Evolutionary conservation across 2,797 vertebrate genomes (phyloP).

Genomic region (Eleutherodactylus coqui): DNA sequence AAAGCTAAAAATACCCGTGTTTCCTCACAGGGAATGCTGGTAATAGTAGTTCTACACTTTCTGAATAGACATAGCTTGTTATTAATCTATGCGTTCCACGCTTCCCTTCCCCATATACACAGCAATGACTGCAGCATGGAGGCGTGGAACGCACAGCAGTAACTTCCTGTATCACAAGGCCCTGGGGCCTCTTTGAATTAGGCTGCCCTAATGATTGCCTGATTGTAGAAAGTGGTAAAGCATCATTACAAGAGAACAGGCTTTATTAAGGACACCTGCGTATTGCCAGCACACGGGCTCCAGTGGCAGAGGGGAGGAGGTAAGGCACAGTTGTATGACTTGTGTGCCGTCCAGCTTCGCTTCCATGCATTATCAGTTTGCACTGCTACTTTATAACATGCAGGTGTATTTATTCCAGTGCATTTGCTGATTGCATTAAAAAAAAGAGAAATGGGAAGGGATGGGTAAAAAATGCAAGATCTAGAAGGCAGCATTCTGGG

Average conservation of each 20-base stretch:
- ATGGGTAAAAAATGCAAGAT: neutral
- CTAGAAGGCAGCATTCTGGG: neutral
- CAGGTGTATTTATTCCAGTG: neutral
- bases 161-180: neutral
- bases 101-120: neutral
- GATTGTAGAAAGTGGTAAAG: neutral
- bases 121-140: neutral
- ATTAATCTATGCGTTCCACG: conserved; percentile 10
- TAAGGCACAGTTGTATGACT: neutral
- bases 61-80: neutral
- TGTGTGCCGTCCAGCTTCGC: neutral
- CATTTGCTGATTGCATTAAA: neutral
- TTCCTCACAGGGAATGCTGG: neutral
- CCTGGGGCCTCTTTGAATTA: neutral
- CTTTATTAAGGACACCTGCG: neutral
- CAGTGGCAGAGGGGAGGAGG: neutral
- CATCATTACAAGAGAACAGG: neutral
- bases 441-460: neutral
- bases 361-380: neutral
- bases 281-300: neutral
- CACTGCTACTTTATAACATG: neutral
- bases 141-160: conserved; percentile 23
- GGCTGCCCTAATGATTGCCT: neutral
- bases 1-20: neutral
- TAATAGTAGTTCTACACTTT: neutral